Base-by-base conservation (phyloP, 2,797 vertebrate species). In the Sebastes alutus region DNA sequence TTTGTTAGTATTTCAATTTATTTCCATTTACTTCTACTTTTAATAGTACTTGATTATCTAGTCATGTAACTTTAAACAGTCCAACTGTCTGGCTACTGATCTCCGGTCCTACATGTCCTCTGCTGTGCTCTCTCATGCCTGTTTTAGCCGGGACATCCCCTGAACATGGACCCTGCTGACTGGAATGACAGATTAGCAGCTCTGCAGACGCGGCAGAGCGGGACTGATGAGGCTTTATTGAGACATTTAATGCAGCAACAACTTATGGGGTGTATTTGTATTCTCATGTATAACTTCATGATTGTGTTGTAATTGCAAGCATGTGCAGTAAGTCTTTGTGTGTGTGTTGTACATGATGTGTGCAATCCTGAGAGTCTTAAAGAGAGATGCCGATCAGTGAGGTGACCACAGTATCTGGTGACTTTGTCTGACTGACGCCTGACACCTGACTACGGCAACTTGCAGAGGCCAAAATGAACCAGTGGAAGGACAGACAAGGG, bases 401-500 rank as follows among this genome's bases (percentile, higher is more conserved):
- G 27, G 27, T 60, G 74, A 73, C 64, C 59, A 63, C 62, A 38
- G 88, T 88, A 81, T 93, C 86, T 79, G 81, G 80, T 92, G 81
- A 82, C 82, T 86, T 77, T 59, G 70, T 77, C 63, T 80, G 96
- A 96, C 95, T 94, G 96, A 95, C 91, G 94, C 94, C 95, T 95
- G 95, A 95, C 85, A 81, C 93, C 92, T 95, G 91, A 93, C 93
- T 81, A 93, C 84, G 82, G 78, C 72, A 70, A 91, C 88, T 66
- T 71, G 89, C 72, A 90, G 78, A 80, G 87, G 29, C 33, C 83
- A 76, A 93, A 92, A 80, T 89, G 86, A 96, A 95, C 92, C 94
- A 93, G 94, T 90, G 93, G 97, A 97, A 98, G 97, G 97, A 89
- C 97, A 95, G 94, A 92, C 95, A 97, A 97, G 96, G 96, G 95